These are phyloP conservation scores for Spilarctia lutea DNA, from an alignment of 2,888 invertebrate species.

Conservation along the genomic window DNA sequence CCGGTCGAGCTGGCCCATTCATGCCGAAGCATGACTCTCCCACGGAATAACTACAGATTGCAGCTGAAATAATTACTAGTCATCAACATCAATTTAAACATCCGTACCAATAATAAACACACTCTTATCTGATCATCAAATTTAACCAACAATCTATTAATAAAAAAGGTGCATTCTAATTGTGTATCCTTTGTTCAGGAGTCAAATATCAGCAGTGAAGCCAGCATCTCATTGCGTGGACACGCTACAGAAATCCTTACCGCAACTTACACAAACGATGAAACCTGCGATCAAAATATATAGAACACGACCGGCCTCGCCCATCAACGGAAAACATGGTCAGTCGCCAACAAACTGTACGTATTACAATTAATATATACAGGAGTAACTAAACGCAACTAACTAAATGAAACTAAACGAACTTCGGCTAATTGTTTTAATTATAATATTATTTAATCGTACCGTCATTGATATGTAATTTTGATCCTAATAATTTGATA, in stretches of 20 bases:
- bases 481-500: neutral
- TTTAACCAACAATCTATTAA: slow-evolving; percentile 69
- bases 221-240: slow-evolving; percentile 82
- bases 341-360: slow-evolving; percentile 52
- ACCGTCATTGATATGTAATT: neutral
- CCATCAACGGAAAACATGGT: slow-evolving; percentile 63
- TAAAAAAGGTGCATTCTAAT: neutral
- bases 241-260: slow-evolving; percentile 72
- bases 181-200: slow-evolving; percentile 48
- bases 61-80: slow-evolving; percentile 35
- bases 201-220: slow-evolving; percentile 70
- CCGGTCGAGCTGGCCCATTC: no score
- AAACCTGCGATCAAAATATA: slow-evolving; percentile 50
- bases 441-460: neutral
- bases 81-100: slow-evolving; percentile 68
- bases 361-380: slow-evolving; percentile 12
- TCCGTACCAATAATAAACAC: slow-evolving; percentile 69
- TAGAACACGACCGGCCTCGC: slow-evolving; percentile 57
- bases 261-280: slow-evolving; percentile 60
- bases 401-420: no score
- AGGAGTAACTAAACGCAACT: neutral
- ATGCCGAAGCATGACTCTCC: no score
- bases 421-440: neutral
- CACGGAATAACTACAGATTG: neutral
- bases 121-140: slow-evolving; percentile 85